Conservation (phyloP, 2,113 vertebrate species). For the Strix aluco region DNA sequence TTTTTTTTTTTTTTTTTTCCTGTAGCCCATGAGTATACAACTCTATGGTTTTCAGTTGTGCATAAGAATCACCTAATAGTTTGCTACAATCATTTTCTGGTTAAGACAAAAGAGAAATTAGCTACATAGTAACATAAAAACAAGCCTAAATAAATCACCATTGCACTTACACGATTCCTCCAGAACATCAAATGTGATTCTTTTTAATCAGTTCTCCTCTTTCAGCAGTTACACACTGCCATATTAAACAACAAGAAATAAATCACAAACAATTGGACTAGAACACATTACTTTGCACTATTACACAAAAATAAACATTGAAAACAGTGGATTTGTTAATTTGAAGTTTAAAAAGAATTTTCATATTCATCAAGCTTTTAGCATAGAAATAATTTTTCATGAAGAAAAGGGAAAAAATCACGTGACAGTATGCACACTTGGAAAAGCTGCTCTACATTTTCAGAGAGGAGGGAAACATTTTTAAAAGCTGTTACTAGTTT, state of each 20-base stretch:
- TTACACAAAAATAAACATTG: not conserved
- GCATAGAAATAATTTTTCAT: not conserved
- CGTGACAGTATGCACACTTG: not conserved
- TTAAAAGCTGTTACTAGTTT: not conserved
- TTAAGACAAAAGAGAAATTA: not conserved
- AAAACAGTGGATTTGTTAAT: no score
- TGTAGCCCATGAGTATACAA: not conserved
- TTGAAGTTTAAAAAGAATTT: not conserved
- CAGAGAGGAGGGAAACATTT: not conserved
- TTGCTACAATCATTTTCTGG: not conserved
- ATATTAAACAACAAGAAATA: not conserved
- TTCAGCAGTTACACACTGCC: not conserved
- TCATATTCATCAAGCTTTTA: not conserved
- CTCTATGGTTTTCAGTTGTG: not conserved
- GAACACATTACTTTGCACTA: not conserved
- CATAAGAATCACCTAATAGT: not conserved
- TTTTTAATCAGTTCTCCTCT: not conserved
- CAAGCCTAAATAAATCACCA: not conserved
- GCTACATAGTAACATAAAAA: not conserved
- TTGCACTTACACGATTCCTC: not conserved
- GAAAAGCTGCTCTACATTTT: not conserved
- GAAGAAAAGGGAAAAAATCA: not conserved
- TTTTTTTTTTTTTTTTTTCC: fast-evolving
- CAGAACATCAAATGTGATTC: not conserved
- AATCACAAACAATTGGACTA: not conserved